A percentile compares a stretch with the other conserved stretches of the same genome.
Evolutionary conservation across 2,113 vertebrate genomes (phyloP).

Genomic region (Bubo blakistoni): DNA sequence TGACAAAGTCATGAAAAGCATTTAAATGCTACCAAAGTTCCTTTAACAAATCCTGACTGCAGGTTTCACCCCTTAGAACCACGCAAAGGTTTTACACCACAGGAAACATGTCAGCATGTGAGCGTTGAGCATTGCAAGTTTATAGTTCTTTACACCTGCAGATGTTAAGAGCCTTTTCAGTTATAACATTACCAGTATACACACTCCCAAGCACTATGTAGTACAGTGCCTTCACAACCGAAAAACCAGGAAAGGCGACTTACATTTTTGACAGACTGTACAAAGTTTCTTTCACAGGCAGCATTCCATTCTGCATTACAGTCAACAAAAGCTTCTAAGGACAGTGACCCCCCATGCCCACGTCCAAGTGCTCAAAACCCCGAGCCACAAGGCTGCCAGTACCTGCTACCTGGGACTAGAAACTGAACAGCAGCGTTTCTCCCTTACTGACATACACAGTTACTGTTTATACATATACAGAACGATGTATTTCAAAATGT

Average conservation of each 20-base stretch:
- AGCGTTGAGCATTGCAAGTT: neutral
- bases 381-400: neutral
- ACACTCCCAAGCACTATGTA: neutral
- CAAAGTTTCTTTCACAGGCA: neutral
- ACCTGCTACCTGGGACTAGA: neutral
- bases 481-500: neutral
- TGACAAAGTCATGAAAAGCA: neutral
- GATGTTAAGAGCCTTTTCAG: neutral
- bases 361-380: too few species aligned
- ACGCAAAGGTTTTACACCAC: neutral
- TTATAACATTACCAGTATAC: neutral
- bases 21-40: neutral
- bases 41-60: neutral
- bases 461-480: too few species aligned
- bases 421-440: neutral
- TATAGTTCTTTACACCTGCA: neutral
- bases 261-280: neutral
- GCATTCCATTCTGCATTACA: neutral
- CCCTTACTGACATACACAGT: too few species aligned
- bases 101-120: neutral
- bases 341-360: too few species aligned
- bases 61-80: neutral
- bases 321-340: neutral
- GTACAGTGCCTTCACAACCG: neutral
- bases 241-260: accelerated